Evolutionary conservation across 2,113 vertebrate genomes (phyloP), one percentile per base, ranked within the genome.

Genomic region (Tricholaema leucomelas): DNA sequence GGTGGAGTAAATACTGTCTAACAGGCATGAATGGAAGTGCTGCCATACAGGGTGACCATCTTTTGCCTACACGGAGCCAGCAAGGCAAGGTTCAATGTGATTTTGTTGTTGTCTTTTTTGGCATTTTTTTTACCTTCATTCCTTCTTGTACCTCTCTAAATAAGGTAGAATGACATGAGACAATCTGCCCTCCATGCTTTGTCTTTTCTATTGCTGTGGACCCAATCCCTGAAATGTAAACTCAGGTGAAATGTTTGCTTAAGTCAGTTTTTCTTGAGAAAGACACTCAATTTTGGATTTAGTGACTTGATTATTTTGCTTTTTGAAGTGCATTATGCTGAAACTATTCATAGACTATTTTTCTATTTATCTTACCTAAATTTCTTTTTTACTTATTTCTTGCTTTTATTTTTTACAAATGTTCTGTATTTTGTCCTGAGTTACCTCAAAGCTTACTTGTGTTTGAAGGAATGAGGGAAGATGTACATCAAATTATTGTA

Each of bases 291-390:
- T 81, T 83, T 58, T 95, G 78, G 81, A 95, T 61, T 89, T 63
- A 87, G 38, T 63, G 38, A 52, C 73, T 85, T 86, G 52, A 85
- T 92, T 90, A 76, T 77, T 92, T 92, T 92, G 75, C 92, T 92
- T 89, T 96, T 92, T 95, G 75, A 95, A 96, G 59, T 95, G 70
- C 69, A 66, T 95, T 93, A 55, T 87, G 87, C 90, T 96, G 80
- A 93, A 79, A 82, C 61, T 69, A 76, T 82, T 94, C 46, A 15
- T 71, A 93, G 44, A 95, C 84, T 96, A 94, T 83, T 93, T 97
- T 96, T 97, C 94, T 97, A 95, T 97, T 98, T 97, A 96, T 97
- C 94, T 89, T 94, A 79, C 70, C 81, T 92, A 93, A 87, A 36
- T 19, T 21, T 70, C 76, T 91, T 92, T 95, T 91, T 92, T 95